These are phyloP conservation scores for Ormia ochracea DNA, from an alignment of 2,888 invertebrate genomes.

Conservation along the genomic window DNA sequence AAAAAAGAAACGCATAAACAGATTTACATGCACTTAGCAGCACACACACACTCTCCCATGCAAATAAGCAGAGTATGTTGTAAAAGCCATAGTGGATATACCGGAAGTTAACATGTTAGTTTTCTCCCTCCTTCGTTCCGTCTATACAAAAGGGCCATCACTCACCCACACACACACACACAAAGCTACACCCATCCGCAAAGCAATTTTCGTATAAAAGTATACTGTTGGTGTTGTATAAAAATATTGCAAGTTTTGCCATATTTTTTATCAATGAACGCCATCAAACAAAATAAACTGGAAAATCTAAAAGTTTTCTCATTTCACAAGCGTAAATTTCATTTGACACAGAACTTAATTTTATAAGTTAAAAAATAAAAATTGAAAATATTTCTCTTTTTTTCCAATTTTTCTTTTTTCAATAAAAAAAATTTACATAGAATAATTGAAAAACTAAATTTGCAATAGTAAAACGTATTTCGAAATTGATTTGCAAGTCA, in stretches of 20 bases:
- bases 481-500: constrained; percentile 49
- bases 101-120: constrained; percentile 58
- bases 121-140: neutral
- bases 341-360: constrained; percentile 66
- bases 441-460: constrained; percentile 54
- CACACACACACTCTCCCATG: too few species aligned
- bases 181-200: neutral
- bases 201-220: neutral
- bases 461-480: constrained; percentile 9
- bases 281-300: constrained; percentile 5
- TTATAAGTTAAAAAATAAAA: constrained; percentile 54
- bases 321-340: constrained; percentile 66
- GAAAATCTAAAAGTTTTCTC: constrained; percentile 66
- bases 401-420: neutral
- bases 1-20: neutral
- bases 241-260: constrained; percentile 25
- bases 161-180: neutral
- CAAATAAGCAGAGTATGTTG: constrained; percentile 13
- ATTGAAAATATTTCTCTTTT: constrained; percentile 40
- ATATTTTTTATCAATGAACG: constrained; percentile 5
- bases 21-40: neutral
- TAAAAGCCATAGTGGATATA: constrained; percentile 17
- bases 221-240: constrained; percentile 12
- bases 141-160: neutral
- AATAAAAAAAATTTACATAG: constrained; percentile 60